Evolutionary conservation across 2,113 vertebrate genomes (phyloP), one percentile per base, ranked within the genome.

Genomic region (Odontophorus gujanensis): DNA sequence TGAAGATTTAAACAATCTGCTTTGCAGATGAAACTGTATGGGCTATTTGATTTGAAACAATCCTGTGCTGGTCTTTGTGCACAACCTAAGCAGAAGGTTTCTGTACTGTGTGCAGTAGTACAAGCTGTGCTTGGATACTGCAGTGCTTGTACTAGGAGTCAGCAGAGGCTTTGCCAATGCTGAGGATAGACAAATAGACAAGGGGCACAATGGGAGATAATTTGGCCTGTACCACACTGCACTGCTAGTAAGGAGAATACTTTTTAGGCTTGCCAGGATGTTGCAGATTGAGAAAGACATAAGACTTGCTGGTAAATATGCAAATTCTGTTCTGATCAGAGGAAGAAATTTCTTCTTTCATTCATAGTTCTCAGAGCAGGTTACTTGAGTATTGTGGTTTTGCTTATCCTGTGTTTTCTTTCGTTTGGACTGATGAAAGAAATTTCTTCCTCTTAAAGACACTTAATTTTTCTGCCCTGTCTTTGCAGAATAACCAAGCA

Each of bases 401-500:
- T 3, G 45, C 15, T 67, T 53, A 45, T 57, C 19, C 18, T 3
- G 8, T 22, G 63, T 73, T 58, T 69, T 76, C 14, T 30, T 66
- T 14, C 45, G 75, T 1, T 45, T 71, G 28, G 2, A 3, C 40
- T 59, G 47, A 82, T 87, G 25, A 50, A 42, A 24, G 48, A 43
- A n/a, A 34, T 7, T 4, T 59, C 2, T 19, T 6, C 24, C 8
- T 17, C 2, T 1, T 5, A 1, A 3, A 42, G 89, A 45, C 18
- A 7, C 30, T 36, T 5, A 5, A n/a, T 38, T 14, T 6, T 72
- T 26, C 42, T 10, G 36, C 24, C 38, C 42, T 84, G 16, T 92
- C 50, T 97, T 36, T 96, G 80, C 98, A 98, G 99, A 99, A 99
- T 98, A 99, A 99, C 98, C 99, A 99, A 98, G 99, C 99, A 95